Percentiles rank a stretch among this genome's conserved stretches.
Conservation (phyloP, 2,113 vertebrate species). For the Andinoacara biseriatus region DNA sequence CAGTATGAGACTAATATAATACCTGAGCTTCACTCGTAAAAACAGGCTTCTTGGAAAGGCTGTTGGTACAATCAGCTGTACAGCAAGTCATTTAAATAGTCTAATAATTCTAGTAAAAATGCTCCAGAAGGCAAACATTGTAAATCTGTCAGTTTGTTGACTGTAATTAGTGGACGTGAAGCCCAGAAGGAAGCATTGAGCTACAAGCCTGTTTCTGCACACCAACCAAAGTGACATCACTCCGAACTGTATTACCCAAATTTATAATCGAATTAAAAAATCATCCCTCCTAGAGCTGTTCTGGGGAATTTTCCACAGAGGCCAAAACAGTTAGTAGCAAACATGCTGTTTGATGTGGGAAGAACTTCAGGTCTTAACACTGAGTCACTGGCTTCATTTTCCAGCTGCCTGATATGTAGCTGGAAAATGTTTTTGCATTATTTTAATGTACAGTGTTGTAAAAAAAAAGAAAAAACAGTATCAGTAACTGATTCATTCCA, state of each 20-base stretch:
- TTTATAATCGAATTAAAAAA: accelerated
- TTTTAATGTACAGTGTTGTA: too few species aligned
- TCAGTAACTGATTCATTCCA: too few species aligned
- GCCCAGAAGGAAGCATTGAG: background rate
- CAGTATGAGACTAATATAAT: background rate
- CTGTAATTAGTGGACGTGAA: background rate
- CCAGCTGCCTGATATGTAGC: too few species aligned
- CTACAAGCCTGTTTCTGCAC: background rate
- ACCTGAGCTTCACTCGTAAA: background rate
- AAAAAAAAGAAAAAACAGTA: too few species aligned
- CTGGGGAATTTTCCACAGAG: too few species aligned
- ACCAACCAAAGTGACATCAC: background rate
- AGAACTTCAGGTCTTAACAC: too few species aligned
- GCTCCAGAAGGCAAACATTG: accelerated
- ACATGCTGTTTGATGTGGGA: background rate
- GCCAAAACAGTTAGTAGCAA: too few species aligned
- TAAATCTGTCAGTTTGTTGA: accelerated
- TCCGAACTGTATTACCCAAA: background rate
- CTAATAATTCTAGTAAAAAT: background rate
- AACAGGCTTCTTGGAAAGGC: background rate
- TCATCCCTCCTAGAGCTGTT: background rate
- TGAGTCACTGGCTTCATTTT: too few species aligned
- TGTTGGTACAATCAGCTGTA: background rate
- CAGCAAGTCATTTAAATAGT: background rate
- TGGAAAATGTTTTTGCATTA: too few species aligned